phyloP scores from a whole-genome alignment of 35 echinoderm and acorn worm genomes.

The Apostichopus japonicus region DNA sequence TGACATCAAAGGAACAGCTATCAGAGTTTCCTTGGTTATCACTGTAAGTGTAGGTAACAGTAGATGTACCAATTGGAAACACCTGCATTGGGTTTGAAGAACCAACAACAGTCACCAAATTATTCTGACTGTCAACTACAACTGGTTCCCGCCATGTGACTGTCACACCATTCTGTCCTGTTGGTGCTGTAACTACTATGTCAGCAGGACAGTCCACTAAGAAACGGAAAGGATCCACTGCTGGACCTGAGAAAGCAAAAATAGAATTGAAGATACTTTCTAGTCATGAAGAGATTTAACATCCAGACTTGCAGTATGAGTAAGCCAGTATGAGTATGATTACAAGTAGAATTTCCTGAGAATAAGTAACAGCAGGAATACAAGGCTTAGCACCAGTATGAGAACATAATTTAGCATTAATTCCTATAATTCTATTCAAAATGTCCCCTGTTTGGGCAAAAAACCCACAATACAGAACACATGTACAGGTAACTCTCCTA shows the following conservation, averaged over 20 bases:
- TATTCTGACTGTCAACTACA: constrained; percentile 27
- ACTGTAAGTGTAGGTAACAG: constrained; percentile 36
- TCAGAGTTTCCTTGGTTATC: constrained; percentile 8
- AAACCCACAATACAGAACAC: no score
- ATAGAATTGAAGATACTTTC: not conserved
- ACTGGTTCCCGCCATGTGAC: constrained; percentile 42
- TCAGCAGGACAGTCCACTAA: constrained; percentile 28
- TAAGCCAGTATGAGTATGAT: no score
- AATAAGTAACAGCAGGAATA: no score
- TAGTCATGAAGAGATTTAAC: not conserved
- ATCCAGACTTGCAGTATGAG: no score
- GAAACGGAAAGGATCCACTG: constrained; percentile 21
- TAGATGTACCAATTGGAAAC: constrained; percentile 16
- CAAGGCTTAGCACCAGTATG: no score
- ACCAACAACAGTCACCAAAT: not conserved
- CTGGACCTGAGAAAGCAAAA: not conserved
- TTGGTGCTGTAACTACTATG: not conserved
- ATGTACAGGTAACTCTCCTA: no score
- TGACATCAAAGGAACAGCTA: constrained; percentile 37
- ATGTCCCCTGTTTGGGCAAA: no score
- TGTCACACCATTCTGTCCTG: constrained; percentile 17
- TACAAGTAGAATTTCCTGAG: no score
- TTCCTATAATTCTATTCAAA: no score
- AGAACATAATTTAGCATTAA: no score
- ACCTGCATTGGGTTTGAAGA: not conserved